phyloP scores from a whole-genome alignment of 2,888 invertebrate species.

The Seladonia tumulorum region DNA sequence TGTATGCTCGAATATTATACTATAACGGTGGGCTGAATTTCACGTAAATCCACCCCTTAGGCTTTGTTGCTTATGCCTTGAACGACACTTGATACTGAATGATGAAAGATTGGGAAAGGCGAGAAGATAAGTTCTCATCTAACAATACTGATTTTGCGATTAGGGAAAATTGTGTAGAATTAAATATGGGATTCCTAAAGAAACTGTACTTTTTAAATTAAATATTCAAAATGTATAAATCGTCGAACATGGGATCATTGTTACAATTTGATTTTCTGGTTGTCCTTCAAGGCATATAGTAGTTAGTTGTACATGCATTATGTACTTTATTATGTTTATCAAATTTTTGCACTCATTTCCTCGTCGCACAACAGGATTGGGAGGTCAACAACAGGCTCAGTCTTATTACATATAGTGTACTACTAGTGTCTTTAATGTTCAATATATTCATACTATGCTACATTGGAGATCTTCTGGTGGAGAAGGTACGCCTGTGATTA shows the following conservation, averaged over 20 bases:
- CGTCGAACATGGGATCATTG: not conserved
- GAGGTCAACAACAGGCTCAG: conserved; percentile 42
- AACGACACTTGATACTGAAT: not conserved
- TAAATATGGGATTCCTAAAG: not conserved
- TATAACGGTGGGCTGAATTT: conserved; percentile 69
- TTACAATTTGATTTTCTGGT: not conserved
- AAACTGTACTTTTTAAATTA: not conserved
- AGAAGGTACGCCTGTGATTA: conserved; percentile 58
- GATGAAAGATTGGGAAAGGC: not conserved
- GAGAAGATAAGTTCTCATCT: not conserved
- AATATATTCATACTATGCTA: conserved; percentile 69
- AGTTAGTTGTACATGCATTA: not conserved
- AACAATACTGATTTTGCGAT: not conserved
- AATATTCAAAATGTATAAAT: not conserved
- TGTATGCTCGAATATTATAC: conserved; percentile 79
- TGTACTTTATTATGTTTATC: not conserved
- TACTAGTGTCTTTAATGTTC: conserved; percentile 60
- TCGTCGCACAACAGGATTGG: conserved; percentile 56
- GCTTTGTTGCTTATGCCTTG: not conserved
- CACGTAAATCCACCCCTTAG: not conserved
- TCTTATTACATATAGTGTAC: conserved; percentile 44
- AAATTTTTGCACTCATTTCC: not conserved
- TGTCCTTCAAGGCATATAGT: not conserved
- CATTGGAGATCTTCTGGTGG: conserved; percentile 64
- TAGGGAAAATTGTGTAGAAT: not conserved